Evolutionary conservation across 1,140 invertebrate species (phyloP), one percentile per base, ranked within the genome.

Genomic region (Triops cancriformis): DNA sequence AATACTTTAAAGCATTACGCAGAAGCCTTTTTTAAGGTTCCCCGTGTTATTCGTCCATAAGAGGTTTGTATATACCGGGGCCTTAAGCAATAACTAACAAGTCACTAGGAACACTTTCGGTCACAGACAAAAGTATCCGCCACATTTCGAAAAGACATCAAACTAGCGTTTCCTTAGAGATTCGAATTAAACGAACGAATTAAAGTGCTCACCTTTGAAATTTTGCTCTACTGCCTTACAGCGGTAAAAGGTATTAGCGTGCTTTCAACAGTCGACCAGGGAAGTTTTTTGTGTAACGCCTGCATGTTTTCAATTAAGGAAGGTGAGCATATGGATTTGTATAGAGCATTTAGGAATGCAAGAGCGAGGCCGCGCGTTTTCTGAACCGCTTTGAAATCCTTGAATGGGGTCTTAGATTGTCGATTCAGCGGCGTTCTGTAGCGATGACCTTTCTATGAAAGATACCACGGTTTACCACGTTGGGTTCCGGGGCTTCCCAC

Each of bases 401-500:
- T 64, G 51, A 64, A 64, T 64, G 51, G 51, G 51, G 18, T 23
- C 51, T 64, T 64, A 64, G n/a, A 64, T 64, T 64, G 51, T n/a
- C 51, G 51, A 64, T 64, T 64, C 51, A 64, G 14, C 51, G 51
- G 51, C 51, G 51, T 64, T 64, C 51, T 64, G 51, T 64, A 64
- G 51, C 51, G 51, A n/a, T 64, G 51, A 64, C 51, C 51, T 64
- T 64, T 64, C 51, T 64, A 64, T 64, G 18, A 64, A 64, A 64
- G 51, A 64, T 9, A 64, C 51, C 51, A 64, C 51, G 51, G 51
- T 23, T 64, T 64, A 64, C 51, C 14, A 64, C 51, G 51, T 18
- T 64, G 51, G 51, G 51, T 64, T 64, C 51, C n/a, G 14, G 51
- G 51, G 23, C 51, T 64, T 14, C 51, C 51, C 51, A 64, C 51